Conservation (phyloP, 2,888 invertebrate genomes). For the Lymantria dispar region DNA sequence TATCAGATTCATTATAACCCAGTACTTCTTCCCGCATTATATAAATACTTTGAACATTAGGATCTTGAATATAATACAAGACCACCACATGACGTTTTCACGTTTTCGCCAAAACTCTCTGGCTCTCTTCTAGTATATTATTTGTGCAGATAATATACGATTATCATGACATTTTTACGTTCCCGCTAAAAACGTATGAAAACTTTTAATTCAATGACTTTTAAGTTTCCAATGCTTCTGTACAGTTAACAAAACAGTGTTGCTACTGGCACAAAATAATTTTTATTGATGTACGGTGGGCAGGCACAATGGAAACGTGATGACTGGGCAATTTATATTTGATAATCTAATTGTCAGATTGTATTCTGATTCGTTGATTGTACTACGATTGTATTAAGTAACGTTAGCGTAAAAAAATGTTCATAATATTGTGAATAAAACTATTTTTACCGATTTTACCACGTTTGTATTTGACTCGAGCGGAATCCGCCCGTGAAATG, state of each 20-base stretch:
- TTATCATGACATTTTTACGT: too few relatives aligned
- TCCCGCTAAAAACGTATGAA: background rate
- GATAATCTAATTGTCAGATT: slow-evolving; percentile 75
- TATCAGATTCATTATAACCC: too few relatives aligned
- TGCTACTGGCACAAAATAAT: slow-evolving; percentile 47
- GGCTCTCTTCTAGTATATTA: too few relatives aligned
- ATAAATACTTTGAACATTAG: too few relatives aligned
- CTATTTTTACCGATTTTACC: too few relatives aligned
- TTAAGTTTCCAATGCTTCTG: slow-evolving; percentile 31
- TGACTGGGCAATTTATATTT: slow-evolving; percentile 56
- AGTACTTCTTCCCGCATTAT: too few relatives aligned
- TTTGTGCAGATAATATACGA: too few relatives aligned
- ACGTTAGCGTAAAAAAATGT: slow-evolving; percentile 34
- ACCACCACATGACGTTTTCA: too few relatives aligned
- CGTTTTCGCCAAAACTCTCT: too few relatives aligned
- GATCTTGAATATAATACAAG: too few relatives aligned
- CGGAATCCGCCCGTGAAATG: too few relatives aligned
- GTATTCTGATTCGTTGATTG: slow-evolving; percentile 65
- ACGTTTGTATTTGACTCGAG: too few relatives aligned
- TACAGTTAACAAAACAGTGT: slow-evolving; percentile 49
- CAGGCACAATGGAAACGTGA: slow-evolving; percentile 54
- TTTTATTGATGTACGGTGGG: slow-evolving; percentile 44
- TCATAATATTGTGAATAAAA: background rate
- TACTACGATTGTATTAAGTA: slow-evolving; percentile 45
- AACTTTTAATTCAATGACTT: slow-evolving; percentile 37